Base-by-base conservation (phyloP, 1,140 invertebrate species). In the Diabrotica undecimpunctata region DNA sequence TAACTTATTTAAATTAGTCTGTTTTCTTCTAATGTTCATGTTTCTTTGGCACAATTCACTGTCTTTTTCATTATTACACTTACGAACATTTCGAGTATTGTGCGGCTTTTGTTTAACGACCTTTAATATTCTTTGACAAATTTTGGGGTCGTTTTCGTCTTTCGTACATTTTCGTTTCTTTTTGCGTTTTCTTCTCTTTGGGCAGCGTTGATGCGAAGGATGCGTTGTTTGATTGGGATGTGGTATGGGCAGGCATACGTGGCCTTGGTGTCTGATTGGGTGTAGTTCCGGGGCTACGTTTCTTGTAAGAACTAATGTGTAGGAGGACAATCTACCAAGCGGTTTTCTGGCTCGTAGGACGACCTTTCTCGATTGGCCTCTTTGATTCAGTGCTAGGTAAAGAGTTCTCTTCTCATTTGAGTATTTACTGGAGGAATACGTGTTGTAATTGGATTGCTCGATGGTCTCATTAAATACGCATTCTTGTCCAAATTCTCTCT, bases 391-490 rank as follows among this genome's bases (percentile, higher is more conserved):
- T 35, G 89, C 92, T 72, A 94, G 80, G 79, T 90, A 94, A 64
- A 87, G 80, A 0, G 89, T 90, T 68, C 88, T 86, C 70, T 84
- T 84, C 9, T 82, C 78, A 72, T 86, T 88, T 8, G 88, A 90
- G 83, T 91, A 89, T 75, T 86, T 85, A 61, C 83, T 85, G 62
- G 89, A 90, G 68, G 89, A 90, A 80, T 94, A 94, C 7, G 89
- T 90, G 79, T 93, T 93, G 83, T 93, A 93, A 77, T 91, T 88
- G 77, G 92, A 88, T 76, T 88, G 84, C 77, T 91, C 89, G 78
- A 93, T 87, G 75, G 87, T 90, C 78, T 94, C 91, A 78, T 91
- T 90, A 84, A 94, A 93, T 69, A 92, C 83, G 81, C 92, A 94
- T 76, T 93, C 91, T 72, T 91, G 87, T 69, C 85, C 86, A 81